These are phyloP conservation scores for Pterophyllum scalare DNA, from an alignment of 2,113 vertebrate species.

Conservation along the genomic window DNA sequence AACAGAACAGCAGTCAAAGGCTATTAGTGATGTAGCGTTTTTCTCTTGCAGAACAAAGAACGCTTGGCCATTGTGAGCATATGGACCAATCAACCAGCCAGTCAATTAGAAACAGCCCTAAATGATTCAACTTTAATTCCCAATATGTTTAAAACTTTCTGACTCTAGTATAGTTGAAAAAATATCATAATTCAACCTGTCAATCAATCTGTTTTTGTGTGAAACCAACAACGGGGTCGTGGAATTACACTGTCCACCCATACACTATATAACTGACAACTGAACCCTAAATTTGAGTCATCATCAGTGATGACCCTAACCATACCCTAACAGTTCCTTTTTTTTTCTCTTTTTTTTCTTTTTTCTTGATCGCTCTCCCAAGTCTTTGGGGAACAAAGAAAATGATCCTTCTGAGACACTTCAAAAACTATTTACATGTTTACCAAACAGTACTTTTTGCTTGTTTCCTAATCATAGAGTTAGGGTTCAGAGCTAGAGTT, in stretches of 20 bases:
- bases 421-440: no score
- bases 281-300: not conserved
- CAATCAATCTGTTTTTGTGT: not conserved
- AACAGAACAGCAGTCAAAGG: no score
- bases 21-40: no score
- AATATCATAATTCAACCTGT: not conserved
- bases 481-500: no score
- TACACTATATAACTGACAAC: not conserved
- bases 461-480: no score
- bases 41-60: no score
- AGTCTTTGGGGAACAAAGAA: no score
- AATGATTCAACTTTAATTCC: not conserved
- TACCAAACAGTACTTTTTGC: no score
- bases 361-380: no score
- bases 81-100: not conserved
- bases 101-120: not conserved
- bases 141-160: not conserved
- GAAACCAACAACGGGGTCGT: no score
- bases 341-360: no score
- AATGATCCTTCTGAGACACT: no score
- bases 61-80: not conserved
- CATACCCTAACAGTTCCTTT: not conserved
- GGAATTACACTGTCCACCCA: not conserved
- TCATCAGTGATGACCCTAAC: not conserved
- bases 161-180: not conserved